Base-by-base conservation (phyloP, 1,140 invertebrate species). In the Dendrolimus kikuchii region DNA sequence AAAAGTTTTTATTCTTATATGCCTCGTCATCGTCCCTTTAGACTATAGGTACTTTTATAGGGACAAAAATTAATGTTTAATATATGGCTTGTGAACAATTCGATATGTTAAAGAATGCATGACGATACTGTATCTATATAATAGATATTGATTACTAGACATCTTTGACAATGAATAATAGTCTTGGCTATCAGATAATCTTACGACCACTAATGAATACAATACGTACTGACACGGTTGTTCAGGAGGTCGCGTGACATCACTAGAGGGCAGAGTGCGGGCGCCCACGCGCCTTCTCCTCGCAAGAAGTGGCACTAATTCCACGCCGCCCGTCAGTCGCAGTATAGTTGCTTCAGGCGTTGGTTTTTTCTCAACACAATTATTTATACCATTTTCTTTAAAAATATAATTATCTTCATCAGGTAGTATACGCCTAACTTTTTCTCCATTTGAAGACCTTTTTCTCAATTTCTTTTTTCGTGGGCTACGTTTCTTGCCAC, bases 281-380 rank as follows among this genome's bases (percentile, higher is more conserved):
- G 81, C 76, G 7, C 77, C 68, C 9, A 77, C 77, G 36, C 74
- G 76, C 49, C 80, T 74, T 56, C 90, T 82, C 57, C 89, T 85
- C 8, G 90, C 91, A 57, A 93, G 79, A 38, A 93, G 75, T n/a
- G 92, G 91, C 38, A 92, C 92, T 60, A 93, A 81, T 79, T 93
- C 92, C 53, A 92, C 88, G 40, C 92, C 92, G 6, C 91, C 87
- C 3, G 87, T 87, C 86, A 70, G 45, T 39, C 87, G 90, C 63
- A 91, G 68, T 59, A 81, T 86, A 48, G 66, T 64, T 51, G 75
- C 82, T 67, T 83, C 89, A 46, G 82, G 88, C 51, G 89, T 90
- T 47, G 75, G 68, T 73, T 79, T 82, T 58, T 77, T 81, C 59
- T 81, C 71, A 46, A 59, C 55, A 38, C 43, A n/a, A 58, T 23